Base-by-base conservation (phyloP, 2,113 vertebrate genomes). In the Meleagris gallopavo region DNA sequence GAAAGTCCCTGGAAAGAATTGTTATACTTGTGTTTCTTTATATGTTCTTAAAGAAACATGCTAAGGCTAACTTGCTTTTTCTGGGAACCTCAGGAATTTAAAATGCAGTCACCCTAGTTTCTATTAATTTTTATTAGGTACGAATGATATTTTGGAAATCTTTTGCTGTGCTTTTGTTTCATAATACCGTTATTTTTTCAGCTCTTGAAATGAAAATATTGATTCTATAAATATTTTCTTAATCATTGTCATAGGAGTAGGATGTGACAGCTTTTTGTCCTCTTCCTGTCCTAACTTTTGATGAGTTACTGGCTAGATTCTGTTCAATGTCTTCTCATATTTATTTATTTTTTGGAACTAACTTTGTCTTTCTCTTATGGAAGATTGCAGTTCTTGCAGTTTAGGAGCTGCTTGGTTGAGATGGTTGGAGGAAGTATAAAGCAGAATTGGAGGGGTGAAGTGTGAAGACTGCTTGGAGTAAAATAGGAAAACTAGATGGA, bases 141-240 rank as follows among this genome's bases (percentile, higher is more conserved):
- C 95, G 61, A 89, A 46, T 71, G 89, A 24, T 95, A 61, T 74
- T 95, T 96, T 45, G 11, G 22, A 83, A 71, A 54, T 64, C 48
- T 91, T 94, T 88, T 94, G 96, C 88, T 95, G 93, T 79, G 91
- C 91, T 97, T 97, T 97, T 98, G 96, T 97, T 97, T 93, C 81
- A 95, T 92, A 95, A 96, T 92, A 95, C 91, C 94, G 75, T 79
- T 96, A 75, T 79, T 96, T 82, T 97, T 97, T 95, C 92, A 91
- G 77, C 93, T 96, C 73, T 84, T 0, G 7, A 97, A 97, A 96
- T 78, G 78, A 96, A 97, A 97, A 97, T 97, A 96, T 97, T 97
- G 97, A 89, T 89, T 91, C 46, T 96, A 89, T 71, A 94, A 95
- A 93, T 96, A 89, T 81, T 80, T 97, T 95, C 66, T 79, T 94